Evolutionary conservation across 2,888 invertebrate species (phyloP), one percentile per base, ranked within the genome.

Genomic region (Ectemnius cavifrons): DNA sequence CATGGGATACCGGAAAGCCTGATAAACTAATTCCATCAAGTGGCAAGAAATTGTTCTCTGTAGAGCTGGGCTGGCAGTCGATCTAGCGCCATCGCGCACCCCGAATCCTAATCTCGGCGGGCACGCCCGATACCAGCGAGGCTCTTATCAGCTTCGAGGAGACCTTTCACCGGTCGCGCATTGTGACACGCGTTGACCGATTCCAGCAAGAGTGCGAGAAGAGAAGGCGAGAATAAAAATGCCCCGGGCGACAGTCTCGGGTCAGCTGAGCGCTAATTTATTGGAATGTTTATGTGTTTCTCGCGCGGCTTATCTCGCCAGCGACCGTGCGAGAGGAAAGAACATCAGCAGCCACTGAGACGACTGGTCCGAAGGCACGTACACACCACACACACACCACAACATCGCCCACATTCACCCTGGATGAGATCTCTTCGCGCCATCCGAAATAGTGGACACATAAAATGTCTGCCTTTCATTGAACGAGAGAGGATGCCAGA

Each of bases 271-370:
- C 87, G 88, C 90, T 91, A 91, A 91, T 91, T 91, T 91, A 91
- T 91, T 90, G 87, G 88, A 91, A 90, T 90, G 91, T 91, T 91
- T 90, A 89, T 89, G 89, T 89, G 88, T 88, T 87, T 86, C 87
- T 86, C 86, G 82, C 86, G 84, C 83, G 49, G 63, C 75, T 82
- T 82, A 82, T 82, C 82, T 49, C 58, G 5, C 80, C 76, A 47
- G 13, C 47, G 62, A 20, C 28, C 71, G 69, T 65, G 67, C 76
- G 52, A 71, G 75, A 70, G 59, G 57, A 71, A 71, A 67, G 68
- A 28, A 64, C 45, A 58, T 52, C 63, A 63, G 28, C 56, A 64
- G 46, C 18, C 20, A 14, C 59, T 46, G 37, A 45, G 37, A 37
- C 37, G 37, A 37, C 37, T 37, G 8, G 11, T 8, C 37, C 37